Evolutionary conservation across 2,797 vertebrate species (phyloP).

Genomic region (Anguilla obscura): DNA sequence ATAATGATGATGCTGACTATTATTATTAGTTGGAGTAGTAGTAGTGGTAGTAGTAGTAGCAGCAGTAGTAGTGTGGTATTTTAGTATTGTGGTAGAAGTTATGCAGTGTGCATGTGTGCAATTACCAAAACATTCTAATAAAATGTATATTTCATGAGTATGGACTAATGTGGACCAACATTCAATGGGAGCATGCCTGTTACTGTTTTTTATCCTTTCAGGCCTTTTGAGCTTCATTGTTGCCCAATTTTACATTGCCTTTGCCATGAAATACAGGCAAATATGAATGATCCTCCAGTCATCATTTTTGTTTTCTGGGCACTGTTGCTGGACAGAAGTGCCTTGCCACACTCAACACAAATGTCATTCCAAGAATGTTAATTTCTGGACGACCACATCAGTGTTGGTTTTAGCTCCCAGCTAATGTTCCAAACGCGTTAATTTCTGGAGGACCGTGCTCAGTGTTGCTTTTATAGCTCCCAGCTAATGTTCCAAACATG

Average conservation of each 20-base stretch:
- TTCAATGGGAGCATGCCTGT: constrained; percentile 40
- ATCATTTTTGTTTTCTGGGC: constrained; percentile 57
- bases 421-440: too few relatives aligned
- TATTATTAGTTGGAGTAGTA: background rate
- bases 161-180: constrained; percentile 12
- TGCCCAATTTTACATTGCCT: too few relatives aligned
- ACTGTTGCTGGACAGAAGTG: constrained; percentile 27
- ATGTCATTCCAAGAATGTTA: background rate
- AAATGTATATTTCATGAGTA: background rate
- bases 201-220: constrained; percentile 38
- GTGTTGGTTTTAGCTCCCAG: background rate
- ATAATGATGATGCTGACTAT: background rate
- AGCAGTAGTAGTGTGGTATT: background rate
- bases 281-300: constrained; percentile 56
- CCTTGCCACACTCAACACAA: constrained; percentile 12
- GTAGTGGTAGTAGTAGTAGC: background rate
- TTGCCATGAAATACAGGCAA: constrained; percentile 49
- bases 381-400: too few relatives aligned
- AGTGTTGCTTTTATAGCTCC: too few relatives aligned
- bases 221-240: too few relatives aligned
- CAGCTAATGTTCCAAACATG: background rate
- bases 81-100: background rate
- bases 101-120: background rate
- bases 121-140: background rate
- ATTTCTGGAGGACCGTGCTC: too few relatives aligned